A percentile compares a stretch with the other conserved stretches of the same genome.
These are phyloP conservation scores for Pseudocheirus occidentalis DNA, from an alignment of 2,797 vertebrate genomes.

Conservation along the genomic window DNA sequence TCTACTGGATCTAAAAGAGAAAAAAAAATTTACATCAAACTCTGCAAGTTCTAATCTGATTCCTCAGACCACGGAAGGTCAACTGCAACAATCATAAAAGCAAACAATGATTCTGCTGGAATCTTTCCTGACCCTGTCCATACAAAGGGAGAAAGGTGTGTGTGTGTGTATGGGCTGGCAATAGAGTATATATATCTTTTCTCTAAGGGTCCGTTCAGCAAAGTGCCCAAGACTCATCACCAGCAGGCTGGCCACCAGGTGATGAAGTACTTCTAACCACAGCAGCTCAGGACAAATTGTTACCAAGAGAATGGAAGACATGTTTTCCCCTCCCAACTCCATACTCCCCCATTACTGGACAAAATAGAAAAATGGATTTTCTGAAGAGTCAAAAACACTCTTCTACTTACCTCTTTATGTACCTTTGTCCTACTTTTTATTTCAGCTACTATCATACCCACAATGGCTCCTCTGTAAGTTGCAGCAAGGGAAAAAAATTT, in stretches of 20 bases:
- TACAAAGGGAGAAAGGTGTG: background rate
- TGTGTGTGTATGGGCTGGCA: background rate
- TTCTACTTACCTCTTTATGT: slow-evolving; percentile 93
- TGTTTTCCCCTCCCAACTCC: background rate
- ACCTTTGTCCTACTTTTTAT: slow-evolving; percentile 99
- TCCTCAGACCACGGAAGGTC: background rate
- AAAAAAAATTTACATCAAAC: background rate
- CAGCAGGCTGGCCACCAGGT: background rate
- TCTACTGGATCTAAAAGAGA: background rate
- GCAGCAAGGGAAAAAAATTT: slow-evolving; percentile 99
- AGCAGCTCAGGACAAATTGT: background rate
- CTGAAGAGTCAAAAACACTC: background rate
- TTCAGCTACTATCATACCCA: slow-evolving; percentile 99
- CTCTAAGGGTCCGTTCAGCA: background rate
- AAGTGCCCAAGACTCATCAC: background rate
- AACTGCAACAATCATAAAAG: background rate
- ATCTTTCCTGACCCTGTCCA: fast-evolving
- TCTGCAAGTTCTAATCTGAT: background rate
- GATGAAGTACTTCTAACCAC: background rate
- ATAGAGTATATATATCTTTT: background rate
- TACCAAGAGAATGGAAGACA: background rate
- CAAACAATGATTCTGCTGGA: background rate
- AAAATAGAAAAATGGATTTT: background rate
- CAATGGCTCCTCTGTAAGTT: slow-evolving; percentile 95
- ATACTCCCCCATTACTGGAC: background rate